Evolutionary conservation across 1,140 invertebrate species (phyloP).

Genomic region (Rhizoglyphus robini): DNA sequence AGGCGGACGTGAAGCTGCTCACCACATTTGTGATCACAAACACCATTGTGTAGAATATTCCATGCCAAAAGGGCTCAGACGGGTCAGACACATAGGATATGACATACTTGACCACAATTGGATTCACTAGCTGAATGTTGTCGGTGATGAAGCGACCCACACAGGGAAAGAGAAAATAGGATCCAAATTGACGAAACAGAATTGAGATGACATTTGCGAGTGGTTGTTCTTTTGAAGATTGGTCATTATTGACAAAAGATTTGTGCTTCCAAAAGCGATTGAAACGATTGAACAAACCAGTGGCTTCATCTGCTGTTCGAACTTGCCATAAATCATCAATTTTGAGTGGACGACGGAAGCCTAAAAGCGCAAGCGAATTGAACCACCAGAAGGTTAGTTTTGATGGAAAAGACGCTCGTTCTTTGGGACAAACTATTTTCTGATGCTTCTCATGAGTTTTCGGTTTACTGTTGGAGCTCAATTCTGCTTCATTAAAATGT

Average conservation of each 20-base stretch:
- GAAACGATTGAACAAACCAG: not conserved
- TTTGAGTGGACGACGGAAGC: not conserved
- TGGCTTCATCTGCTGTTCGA: not conserved
- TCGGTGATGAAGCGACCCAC: not conserved
- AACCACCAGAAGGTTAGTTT: conserved; percentile 40
- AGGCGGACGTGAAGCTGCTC: not conserved
- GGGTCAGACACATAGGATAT: not conserved
- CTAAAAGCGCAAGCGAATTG: not conserved
- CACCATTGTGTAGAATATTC: conserved; percentile 57
- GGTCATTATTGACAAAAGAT: not conserved
- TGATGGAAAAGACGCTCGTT: no score
- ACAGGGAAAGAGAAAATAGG: not conserved
- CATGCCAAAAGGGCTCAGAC: conserved; percentile 51
- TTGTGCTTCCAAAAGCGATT: not conserved
- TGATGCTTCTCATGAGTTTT: not conserved
- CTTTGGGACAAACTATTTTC: conserved; percentile 55
- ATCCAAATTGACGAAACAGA: not conserved
- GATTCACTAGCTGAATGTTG: not conserved
- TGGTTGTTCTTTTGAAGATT: not conserved
- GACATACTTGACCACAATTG: not conserved
- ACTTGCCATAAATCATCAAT: conserved; percentile 9
- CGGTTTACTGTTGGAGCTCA: not conserved
- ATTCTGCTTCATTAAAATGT: conserved; percentile 40
- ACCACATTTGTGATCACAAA: conserved; percentile 26
- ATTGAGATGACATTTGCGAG: not conserved